A percentile compares a stretch with the other conserved stretches of the same genome.
phyloP scores from a whole-genome alignment of 2,113 vertebrate genomes.

The Chloebia gouldiae region DNA sequence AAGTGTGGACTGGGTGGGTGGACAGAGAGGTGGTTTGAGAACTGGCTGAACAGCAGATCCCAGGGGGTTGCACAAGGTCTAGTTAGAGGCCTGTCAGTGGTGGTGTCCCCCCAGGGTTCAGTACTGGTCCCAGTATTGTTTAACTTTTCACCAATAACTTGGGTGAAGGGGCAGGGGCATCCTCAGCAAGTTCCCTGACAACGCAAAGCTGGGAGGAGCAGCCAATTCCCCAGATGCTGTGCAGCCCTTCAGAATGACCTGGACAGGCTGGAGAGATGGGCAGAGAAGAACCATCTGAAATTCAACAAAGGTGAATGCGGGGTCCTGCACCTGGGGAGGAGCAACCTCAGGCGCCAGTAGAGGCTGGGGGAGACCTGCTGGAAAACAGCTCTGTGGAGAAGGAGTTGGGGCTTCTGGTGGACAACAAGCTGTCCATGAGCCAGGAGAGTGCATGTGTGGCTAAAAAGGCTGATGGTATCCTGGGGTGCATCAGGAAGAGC shows the following conservation, averaged over 20 bases:
- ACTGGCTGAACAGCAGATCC: neutral
- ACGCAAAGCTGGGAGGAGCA: neutral
- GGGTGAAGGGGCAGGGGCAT: neutral
- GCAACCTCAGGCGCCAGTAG: neutral
- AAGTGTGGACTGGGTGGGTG: neutral
- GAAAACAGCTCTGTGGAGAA: neutral
- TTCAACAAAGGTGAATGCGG: neutral
- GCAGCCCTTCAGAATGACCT: neutral
- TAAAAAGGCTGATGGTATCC: neutral
- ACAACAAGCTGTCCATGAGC: neutral
- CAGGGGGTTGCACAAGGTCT: neutral
- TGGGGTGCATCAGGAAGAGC: neutral
- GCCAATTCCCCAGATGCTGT: fast-evolving
- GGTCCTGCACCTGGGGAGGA: neutral
- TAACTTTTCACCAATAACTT: neutral
- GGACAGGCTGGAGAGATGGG: neutral
- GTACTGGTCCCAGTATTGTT: fast-evolving
- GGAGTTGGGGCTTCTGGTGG: neutral
- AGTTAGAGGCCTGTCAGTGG: neutral
- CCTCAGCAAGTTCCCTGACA: neutral
- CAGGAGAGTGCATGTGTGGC: neutral
- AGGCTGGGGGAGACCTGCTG: fast-evolving
- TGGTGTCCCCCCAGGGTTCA: neutral
- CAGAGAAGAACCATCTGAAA: neutral
- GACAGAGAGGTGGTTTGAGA: neutral